A percentile compares a stretch with the other conserved stretches of the same genome.
Evolutionary conservation across 1,140 invertebrate genomes (phyloP).

Genomic region (Uloborus diversus): DNA sequence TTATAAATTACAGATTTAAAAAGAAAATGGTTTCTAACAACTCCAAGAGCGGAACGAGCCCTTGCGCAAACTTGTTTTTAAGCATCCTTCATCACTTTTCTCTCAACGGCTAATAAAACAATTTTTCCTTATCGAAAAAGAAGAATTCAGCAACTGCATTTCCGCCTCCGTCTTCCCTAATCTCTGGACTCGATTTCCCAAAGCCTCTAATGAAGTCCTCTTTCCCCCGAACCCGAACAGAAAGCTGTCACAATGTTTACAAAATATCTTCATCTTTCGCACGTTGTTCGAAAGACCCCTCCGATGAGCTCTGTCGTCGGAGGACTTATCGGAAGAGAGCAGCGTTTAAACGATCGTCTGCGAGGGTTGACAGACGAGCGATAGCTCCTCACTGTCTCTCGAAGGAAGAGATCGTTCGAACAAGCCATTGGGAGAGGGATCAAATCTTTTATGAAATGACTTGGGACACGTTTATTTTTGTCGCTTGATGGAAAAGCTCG

Average conservation of each 20-base stretch:
- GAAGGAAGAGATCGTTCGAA: too few species aligned
- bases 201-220: neutral
- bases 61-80: too few species aligned
- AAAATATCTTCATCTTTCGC: conserved; percentile 45
- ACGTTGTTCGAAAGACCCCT: conserved; percentile 20
- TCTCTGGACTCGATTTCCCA: neutral
- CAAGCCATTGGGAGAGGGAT: too few species aligned
- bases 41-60: too few species aligned
- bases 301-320: conserved; percentile 15
- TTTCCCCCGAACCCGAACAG: too few species aligned
- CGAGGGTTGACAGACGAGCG: neutral
- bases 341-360: conserved; percentile 23
- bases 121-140: conserved; percentile 8
- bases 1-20: too few species aligned
- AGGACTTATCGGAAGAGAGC: conserved; percentile 2
- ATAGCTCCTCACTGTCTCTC: conserved; percentile 1
- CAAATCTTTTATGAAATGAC: too few species aligned
- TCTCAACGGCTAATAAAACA: neutral
- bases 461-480: too few species aligned
- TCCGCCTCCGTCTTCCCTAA: conserved; percentile 18
- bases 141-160: neutral
- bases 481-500: too few species aligned
- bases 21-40: too few species aligned
- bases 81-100: neutral
- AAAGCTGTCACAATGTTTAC: conserved; percentile 53